Base-by-base conservation (phyloP, 2,797 vertebrate genomes). In the Sebastes cheni region DNA sequence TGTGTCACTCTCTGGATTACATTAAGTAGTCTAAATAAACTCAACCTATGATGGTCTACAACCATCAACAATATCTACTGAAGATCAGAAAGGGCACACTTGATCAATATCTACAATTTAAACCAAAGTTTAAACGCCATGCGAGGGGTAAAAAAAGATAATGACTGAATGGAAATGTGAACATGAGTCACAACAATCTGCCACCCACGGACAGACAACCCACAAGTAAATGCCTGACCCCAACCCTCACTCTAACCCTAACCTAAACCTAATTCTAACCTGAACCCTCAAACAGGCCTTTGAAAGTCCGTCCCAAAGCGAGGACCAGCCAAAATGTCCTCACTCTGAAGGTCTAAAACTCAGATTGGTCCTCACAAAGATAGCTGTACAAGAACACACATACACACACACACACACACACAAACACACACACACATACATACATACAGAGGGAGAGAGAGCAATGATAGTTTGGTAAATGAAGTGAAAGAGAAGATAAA, bases 131-230 rank as follows among this genome's bases (percentile, higher is more conserved):
- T 4, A 58, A 69, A 75, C 13, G 6, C 23, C 23, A 58, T 4
- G 3, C 8, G 16, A 34, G n/a, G 16, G 16, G 59, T 42, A 76
- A 58, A 67, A 18, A 54, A 18, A 6, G 10, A 55, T 8, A 9
- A 42, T 3, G 18, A 77, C 78, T 80, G 67, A 77, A 75, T 23
- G 77, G 56, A 67, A 65, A 81, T 42, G 27, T 79, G 64, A 73
- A 77, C 11, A 82, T 87, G 81, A 87, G 59, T 85, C 84, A 83
- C 66, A 34, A 18, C 56, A 56, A 34, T 62, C 59, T 66, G 59
- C 29, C 11, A 59, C 85, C 70, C 60, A 86, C 65, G 5, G 59
- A 80, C 16, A 7, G 8, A 42, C 2, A 50, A 50, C 42, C 42
- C 42, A 50, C 42, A 50, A 50, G 16, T 20, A 50, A 50, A 18